Base-by-base conservation (phyloP, 2,113 vertebrate genomes). In the Paracanthobrama guichenoti region DNA sequence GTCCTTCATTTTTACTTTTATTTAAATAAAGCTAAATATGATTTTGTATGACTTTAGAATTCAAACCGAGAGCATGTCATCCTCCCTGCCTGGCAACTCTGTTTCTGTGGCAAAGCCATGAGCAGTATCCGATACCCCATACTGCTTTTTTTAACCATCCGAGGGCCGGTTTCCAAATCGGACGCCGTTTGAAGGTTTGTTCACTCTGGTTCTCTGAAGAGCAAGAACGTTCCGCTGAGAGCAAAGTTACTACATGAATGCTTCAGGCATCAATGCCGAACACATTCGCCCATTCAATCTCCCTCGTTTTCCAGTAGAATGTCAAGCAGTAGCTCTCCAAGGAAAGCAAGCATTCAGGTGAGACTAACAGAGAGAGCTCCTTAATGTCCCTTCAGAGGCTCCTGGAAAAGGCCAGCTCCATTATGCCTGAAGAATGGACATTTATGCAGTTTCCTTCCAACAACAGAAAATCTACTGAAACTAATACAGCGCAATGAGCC, bases 31-130 rank as follows among this genome's bases (percentile, higher is more conserved):
- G 31, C 18, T 22, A n/a, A 44, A 71, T 44, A 71, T 39, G 0
- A 22, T 67, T n/a, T 87, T 89, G 85, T 78, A 71, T 48, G 18
- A 18, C 53, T 71, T 20, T 46, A 55, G 9, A 13, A 75, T 79
- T 48, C 28, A 35, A 59, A 73, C 71, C 67, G 6, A 55, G 42
- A 46, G 26, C 64, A 69, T 53, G 46, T 24, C 22, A 44, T n/a
- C 22, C n/a, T 60, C 78, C 11, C 35, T 44, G 35, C 67, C 22
- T 72, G 39, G 22, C 42, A 16, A 16, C n/a, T 73, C 42, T 72
- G 42, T 72, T 72, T 14, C 39, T 24, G 22, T 46, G 39, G 69
- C n/a, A 46, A 46, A 46, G 20, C 18, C 18, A 69, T 11, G 31
- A 73, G 39, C 11, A n/a, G 69, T 72, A 24, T 2, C 11, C 46